These are phyloP conservation scores for Drosophila imparisetae DNA, from an alignment of 2,888 invertebrate species.

Conservation along the genomic window DNA sequence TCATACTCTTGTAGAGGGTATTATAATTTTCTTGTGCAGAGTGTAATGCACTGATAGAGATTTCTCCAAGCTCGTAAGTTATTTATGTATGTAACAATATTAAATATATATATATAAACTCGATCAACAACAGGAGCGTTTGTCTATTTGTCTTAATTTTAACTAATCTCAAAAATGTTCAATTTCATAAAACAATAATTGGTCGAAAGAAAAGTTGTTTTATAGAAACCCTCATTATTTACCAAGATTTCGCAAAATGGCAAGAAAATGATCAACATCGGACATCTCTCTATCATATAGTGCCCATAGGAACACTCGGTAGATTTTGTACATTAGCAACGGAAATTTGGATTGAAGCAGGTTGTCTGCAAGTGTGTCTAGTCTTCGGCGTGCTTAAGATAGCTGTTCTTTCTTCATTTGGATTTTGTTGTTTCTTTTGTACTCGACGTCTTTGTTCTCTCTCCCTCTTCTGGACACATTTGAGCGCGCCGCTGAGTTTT, in stretches of 20 bases:
- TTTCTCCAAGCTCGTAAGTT: slow-evolving; percentile 8
- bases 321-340: not conserved
- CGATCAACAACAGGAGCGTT: not conserved
- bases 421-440: slow-evolving; percentile 40
- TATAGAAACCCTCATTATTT: not conserved
- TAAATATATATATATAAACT: not conserved
- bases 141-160: not conserved
- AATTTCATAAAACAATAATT: not conserved
- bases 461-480: slow-evolving; percentile 49
- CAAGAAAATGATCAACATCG: not conserved
- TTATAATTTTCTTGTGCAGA: not conserved
- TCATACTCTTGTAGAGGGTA: slow-evolving; percentile 4
- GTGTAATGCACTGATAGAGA: not conserved
- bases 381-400: not conserved
- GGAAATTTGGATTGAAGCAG: not conserved
- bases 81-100: not conserved
- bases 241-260: not conserved
- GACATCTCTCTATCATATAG: not conserved
- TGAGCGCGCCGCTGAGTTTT: slow-evolving; percentile 63
- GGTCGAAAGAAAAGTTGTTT: not conserved
- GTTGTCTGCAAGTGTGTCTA: not conserved
- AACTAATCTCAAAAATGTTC: not conserved
- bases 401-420: slow-evolving; percentile 1
- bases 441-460: slow-evolving; percentile 54
- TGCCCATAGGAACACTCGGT: too few relatives aligned